Conservation (phyloP, 2,888 invertebrate genomes). For the Cancer borealis region DNA sequence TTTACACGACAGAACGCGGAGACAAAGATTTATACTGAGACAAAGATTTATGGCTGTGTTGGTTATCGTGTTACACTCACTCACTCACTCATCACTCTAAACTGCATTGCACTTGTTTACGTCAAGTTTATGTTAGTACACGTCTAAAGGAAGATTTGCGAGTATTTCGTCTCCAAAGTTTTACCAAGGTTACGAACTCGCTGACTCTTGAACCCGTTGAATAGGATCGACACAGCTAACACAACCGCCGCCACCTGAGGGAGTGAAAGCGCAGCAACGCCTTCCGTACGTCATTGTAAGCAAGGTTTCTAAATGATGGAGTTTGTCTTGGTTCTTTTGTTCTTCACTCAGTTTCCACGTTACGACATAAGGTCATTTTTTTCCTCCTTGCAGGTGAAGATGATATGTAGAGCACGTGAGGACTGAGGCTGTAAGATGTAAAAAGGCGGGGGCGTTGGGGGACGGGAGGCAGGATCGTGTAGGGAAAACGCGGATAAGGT, state of each 20-base stretch:
- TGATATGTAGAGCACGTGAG: background rate
- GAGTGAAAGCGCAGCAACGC: slow-evolving; percentile 2
- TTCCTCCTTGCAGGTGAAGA: background rate
- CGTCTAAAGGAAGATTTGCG: no score
- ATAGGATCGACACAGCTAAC: background rate
- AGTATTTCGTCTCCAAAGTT: no score
- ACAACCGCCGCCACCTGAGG: background rate
- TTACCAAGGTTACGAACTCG: background rate
- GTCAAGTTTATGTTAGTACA: no score
- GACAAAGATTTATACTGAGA: no score
- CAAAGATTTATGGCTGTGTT: no score
- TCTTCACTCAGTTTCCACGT: background rate
- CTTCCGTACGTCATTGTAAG: background rate
- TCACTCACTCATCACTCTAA: no score
- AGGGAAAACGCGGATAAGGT: background rate
- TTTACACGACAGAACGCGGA: no score
- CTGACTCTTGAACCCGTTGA: background rate
- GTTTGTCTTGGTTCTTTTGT: background rate
- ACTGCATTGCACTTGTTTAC: no score
- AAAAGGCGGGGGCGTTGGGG: background rate
- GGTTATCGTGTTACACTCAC: no score
- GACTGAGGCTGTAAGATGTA: background rate
- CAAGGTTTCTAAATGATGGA: slow-evolving; percentile 18
- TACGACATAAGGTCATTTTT: background rate
- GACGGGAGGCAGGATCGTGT: background rate